Evolutionary conservation across 2,113 vertebrate species (phyloP), one percentile per base, ranked within the genome.

Genomic region (Synchiropus splendidus): DNA sequence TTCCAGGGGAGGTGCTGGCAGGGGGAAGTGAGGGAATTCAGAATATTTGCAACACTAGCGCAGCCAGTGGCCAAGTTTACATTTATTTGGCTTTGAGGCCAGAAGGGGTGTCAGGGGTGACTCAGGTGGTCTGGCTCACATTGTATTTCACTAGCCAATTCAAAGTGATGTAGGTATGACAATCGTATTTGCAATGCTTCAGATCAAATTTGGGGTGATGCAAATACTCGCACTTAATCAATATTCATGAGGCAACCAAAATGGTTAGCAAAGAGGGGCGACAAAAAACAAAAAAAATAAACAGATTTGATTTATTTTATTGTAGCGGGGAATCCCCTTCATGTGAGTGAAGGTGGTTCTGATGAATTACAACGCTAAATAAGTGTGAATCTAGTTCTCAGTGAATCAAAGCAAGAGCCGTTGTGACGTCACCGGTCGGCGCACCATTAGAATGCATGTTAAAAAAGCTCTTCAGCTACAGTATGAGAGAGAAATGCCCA

Each of bases 1-100:
- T 94, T 89, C 73, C 81, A 86, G 83, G 84, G 66, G 16, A 35
- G 69, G 54, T 53, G 64, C 16, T 51, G 38, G 45, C 32, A 42
- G 36, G 17, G 38, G 18, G 64, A 72, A 70, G 65, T 78, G 61
- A 72, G 74, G 61, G 67, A 74, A 77, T 78, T 75, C 50, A 51
- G 51, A 18, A 58, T 56, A 78, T 80, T 78, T 61, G 74, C 61
- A 66, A 69, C 69, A 67, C 68, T 73, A 55, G 46, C 52, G 48
- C 67, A 61, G 58, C 58, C 53, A 36, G 51, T 14, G 36, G 54
- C 64, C 49, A 45, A 54, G 51, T 66, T 63, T 55, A 48, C 14
- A 36, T 45, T 42, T 55, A 15, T 48, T 33, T 51, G 36, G 30
- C 17, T 9, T 2, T n/a, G 18, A 11, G 13, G 18, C 3, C 6